These are phyloP conservation scores for Drosophila helvetica DNA, from an alignment of 2,888 invertebrate genomes.

Conservation along the genomic window DNA sequence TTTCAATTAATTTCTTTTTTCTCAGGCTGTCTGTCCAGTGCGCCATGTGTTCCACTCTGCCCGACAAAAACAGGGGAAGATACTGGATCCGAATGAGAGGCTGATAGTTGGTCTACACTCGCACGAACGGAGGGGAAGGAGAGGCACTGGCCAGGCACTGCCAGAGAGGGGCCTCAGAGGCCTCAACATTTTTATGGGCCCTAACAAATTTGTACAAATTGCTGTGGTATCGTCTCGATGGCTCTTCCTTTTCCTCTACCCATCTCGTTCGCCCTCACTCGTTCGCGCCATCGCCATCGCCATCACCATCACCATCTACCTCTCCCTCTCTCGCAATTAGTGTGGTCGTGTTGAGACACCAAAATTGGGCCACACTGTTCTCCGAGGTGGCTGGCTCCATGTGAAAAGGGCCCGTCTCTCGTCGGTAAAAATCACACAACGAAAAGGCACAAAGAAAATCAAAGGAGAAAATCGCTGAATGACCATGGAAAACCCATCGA, in stretches of 20 bases:
- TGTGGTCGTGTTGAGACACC: slow-evolving; percentile 50
- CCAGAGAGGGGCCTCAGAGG: slow-evolving; percentile 1
- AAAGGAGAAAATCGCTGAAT: slow-evolving; percentile 35
- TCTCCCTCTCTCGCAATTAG: slow-evolving; percentile 23
- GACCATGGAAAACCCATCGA: slow-evolving; percentile 35
- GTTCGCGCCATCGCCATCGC: background rate
- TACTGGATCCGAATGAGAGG: slow-evolving; percentile 4
- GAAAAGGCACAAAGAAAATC: background rate
- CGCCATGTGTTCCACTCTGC: slow-evolving; percentile 63
- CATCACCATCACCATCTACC: background rate
- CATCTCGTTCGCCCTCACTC: background rate
- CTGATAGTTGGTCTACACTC: background rate
- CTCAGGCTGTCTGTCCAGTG: slow-evolving; percentile 46
- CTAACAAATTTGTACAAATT: slow-evolving; percentile 76
- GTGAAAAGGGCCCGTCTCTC: slow-evolving; percentile 27
- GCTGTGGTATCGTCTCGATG: slow-evolving; percentile 39
- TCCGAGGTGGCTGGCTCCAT: slow-evolving; percentile 13
- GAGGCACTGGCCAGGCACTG: no score
- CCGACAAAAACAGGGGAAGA: slow-evolving; percentile 6
- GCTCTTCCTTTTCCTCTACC: slow-evolving; percentile 5
- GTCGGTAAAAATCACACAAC: slow-evolving; percentile 29
- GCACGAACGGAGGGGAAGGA: no score
- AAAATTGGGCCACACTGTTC: slow-evolving; percentile 61
- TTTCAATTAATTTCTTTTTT: slow-evolving; percentile 64
- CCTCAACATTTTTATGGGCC: slow-evolving; percentile 73